Base-by-base conservation (phyloP, 2,888 invertebrate genomes). In the Caenorhabditis sp. region DNA sequence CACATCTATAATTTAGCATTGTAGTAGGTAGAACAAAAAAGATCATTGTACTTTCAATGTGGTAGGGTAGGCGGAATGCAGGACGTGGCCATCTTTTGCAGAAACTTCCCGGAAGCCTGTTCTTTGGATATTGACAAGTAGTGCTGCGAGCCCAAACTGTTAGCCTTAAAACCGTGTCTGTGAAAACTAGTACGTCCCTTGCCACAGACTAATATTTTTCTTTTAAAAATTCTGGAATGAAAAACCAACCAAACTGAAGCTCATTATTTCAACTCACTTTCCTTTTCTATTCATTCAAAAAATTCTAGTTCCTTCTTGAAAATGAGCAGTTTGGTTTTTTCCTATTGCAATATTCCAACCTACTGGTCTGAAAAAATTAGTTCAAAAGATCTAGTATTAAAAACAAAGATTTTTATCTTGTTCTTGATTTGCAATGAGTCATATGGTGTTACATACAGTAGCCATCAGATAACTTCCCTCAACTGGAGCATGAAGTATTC, bases 11-110 rank as follows among this genome's bases (percentile, higher is more conserved):
- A 71, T 71, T 71, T 55, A 71, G 18, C 22, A 44, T 61, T 70
- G 37, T 35, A 70, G 51, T 40, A 53, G 62, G 28, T 35, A 37
- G 60, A 71, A 71, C 71, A 61, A 71, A 71, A 71, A 61, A 62
- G 71, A 70, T 71, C 71, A 71, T 55, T 47, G 40, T 61, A 60
- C 51, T 28, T 26, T 24, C 26, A 18, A 56, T 28, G 24, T n/a
- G 13, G 28, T 58, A 13, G 53, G 24, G 26, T 24, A 53, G 53
- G 22, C 26, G 53, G 47, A 47, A 47, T 47, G 32, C 4, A 32
- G 32, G 2, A 8, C 8, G 22, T 22, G 11, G 40, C 6, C 11
- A 11, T 11, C 11, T 68, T 15, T 22, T 47, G 47, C 44, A 28
- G 0, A 53, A 13, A 50, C 22, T 50, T 50, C 18, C 47, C 18